phyloP scores from a whole-genome alignment of 2,113 vertebrate genomes.

The Aepyceros melampus region DNA sequence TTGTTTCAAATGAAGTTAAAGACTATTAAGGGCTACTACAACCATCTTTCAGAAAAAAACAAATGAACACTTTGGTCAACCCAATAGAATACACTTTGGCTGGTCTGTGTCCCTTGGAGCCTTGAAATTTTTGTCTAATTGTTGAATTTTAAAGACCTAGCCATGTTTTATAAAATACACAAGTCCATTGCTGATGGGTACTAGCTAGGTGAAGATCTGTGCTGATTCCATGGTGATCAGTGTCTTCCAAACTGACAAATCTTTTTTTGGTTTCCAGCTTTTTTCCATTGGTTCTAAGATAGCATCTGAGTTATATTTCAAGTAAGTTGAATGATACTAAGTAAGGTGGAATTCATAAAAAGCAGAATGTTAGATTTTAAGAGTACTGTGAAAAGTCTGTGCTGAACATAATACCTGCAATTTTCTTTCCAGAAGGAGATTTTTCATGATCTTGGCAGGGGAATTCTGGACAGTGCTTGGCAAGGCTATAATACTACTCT shows the following conservation, averaged over 20 bases:
- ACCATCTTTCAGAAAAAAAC: neutral
- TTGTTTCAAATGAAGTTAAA: neutral
- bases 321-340: neutral
- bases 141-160: neutral
- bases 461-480: constrained; percentile 83
- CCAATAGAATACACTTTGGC: neutral
- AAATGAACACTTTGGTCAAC: neutral
- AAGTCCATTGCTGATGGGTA: neutral
- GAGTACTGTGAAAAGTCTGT: neutral
- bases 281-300: neutral
- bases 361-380: neutral
- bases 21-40: neutral
- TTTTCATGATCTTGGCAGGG: constrained; percentile 84
- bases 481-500: constrained; percentile 88
- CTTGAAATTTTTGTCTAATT: neutral
- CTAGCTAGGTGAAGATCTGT: neutral
- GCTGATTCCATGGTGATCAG: neutral
- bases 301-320: neutral
- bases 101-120: neutral
- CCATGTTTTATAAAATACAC: neutral
- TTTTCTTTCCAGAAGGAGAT: constrained; percentile 77
- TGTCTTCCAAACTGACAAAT: neutral
- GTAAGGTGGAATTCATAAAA: neutral
- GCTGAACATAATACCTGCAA: neutral
- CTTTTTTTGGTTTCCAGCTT: neutral